Percentiles rank a stretch among this genome's conserved stretches.
These are phyloP conservation scores for Lasiurus cinereus DNA, from an alignment of 2,113 vertebrate species.

Conservation along the genomic window DNA sequence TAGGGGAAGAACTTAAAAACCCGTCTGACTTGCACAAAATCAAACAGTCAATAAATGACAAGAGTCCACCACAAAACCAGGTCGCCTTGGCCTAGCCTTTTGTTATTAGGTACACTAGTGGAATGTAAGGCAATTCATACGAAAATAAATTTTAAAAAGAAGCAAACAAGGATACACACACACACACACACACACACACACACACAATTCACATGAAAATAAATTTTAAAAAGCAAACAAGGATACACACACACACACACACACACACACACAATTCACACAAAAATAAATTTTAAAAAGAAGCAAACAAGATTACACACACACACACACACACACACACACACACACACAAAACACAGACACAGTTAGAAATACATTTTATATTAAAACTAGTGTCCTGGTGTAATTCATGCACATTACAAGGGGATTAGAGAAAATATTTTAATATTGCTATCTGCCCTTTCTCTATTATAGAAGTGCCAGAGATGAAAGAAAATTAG, in stretches of 20 bases:
- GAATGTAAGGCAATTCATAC: slow-evolving; percentile 2
- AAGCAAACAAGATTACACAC: not conserved
- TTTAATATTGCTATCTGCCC: too few relatives aligned
- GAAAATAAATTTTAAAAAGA: slow-evolving; percentile 18
- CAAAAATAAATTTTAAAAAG: slow-evolving; percentile 7
- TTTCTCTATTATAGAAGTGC: too few relatives aligned
- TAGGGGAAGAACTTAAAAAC: not conserved
- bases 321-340: too few relatives aligned
- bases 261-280: not conserved
- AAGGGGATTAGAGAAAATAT: too few relatives aligned
- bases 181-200: not conserved
- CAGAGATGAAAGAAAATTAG: too few relatives aligned
- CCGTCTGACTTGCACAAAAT: not conserved
- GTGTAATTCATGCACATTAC: too few relatives aligned
- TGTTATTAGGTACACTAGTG: not conserved
- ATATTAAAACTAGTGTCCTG: not conserved
- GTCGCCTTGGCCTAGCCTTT: not conserved
- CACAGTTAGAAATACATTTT: not conserved
- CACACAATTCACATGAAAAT: not conserved
- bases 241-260: too few relatives aligned
- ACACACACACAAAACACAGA: not conserved
- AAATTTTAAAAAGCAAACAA: too few relatives aligned
- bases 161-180: not conserved
- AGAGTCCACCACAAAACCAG: slow-evolving; percentile 15
- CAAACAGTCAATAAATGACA: not conserved